Evolutionary conservation across 2,113 vertebrate genomes (phyloP).

Genomic region (Tragulus kanchil): DNA sequence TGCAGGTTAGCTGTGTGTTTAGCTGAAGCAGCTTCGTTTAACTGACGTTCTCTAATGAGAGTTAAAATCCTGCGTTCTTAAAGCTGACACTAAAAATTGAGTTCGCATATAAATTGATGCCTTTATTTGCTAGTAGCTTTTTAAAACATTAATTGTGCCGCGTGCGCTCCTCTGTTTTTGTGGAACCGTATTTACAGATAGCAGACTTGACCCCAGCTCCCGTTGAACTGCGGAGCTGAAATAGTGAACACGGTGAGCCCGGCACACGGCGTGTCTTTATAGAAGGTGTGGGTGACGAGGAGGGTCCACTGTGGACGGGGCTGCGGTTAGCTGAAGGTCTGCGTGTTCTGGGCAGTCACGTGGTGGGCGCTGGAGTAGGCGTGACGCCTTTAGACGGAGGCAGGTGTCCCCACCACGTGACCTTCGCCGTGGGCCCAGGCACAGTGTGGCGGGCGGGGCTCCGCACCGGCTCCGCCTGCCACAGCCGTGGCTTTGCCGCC

Average conservation of each 20-base stretch:
- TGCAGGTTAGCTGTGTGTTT: background rate
- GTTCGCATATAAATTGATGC: constrained; percentile 16
- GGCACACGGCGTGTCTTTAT: constrained; percentile 41
- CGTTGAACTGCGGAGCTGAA: constrained; percentile 66
- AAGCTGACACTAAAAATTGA: background rate
- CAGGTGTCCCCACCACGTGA: background rate
- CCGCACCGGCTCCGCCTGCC: background rate
- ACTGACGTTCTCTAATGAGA: constrained; percentile 1
- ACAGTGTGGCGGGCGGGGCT: too few species aligned
- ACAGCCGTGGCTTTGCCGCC: fast-evolving
- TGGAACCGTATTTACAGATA: constrained; percentile 54
- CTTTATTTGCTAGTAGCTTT: constrained; percentile 81
- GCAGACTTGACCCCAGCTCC: constrained; percentile 46
- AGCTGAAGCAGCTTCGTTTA: background rate
- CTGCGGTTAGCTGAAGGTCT: background rate
- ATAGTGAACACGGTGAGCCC: background rate
- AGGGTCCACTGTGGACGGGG: background rate
- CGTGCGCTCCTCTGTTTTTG: constrained; percentile 33
- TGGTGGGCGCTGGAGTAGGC: background rate
- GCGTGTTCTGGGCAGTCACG: background rate
- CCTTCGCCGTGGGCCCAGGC: background rate
- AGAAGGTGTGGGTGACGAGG: background rate
- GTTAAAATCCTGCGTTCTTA: background rate
- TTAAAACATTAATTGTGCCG: constrained; percentile 66
- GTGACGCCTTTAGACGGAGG: constrained; percentile 4